Base-by-base conservation (phyloP, 2,888 invertebrate genomes). In the Diogma glabrata region DNA sequence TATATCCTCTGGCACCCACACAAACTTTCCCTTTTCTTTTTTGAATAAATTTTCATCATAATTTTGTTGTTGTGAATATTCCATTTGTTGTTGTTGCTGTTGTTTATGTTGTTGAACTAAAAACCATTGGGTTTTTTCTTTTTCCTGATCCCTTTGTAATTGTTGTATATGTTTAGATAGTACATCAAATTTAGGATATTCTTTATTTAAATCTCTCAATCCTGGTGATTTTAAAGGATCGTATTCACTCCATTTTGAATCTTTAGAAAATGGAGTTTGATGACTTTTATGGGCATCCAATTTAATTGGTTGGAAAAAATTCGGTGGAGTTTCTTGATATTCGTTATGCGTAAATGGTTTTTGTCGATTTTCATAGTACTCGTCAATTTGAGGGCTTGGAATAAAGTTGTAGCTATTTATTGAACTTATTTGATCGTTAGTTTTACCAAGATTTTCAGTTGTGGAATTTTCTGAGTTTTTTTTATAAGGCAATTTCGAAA, bases 371-470 rank as follows among this genome's bases (percentile, higher is more conserved):
- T 30, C 30, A 33, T 48, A 33, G 12, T 3, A 30, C 7, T 14
- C 5, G n/a, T 30, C 30, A 3, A 48, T 33, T 16, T 48, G 48
- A n/a, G 30, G 30, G 20, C 30, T 30, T n/a, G 48, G 48, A 20
- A 48, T 33, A 48, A 48, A 48, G 33, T 48, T 48, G n/a, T n/a
- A n/a, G n/a, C n/a, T n/a, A n/a, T n/a, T n/a, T 43, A 43, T 22
- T 14, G 43, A 8, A 9, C 43, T 43, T 14, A 14, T 20, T 14
- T 43, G 43, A 14, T 20, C 20, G 23, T 43, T 47, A 26, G 26
- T 26, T n/a, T 17, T 19, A 7, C 22, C 33, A 20, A 19, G 19
- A 33, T 30, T 48, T 9, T 48, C 20, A 20, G n/a, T 48, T 22
- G 19, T 4, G 4, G 26, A 24, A 8, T 30, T 28, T 7, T 47